Evolutionary conservation across 2,888 invertebrate genomes (phyloP).

Genomic region (Meiosimyza decipiens): DNA sequence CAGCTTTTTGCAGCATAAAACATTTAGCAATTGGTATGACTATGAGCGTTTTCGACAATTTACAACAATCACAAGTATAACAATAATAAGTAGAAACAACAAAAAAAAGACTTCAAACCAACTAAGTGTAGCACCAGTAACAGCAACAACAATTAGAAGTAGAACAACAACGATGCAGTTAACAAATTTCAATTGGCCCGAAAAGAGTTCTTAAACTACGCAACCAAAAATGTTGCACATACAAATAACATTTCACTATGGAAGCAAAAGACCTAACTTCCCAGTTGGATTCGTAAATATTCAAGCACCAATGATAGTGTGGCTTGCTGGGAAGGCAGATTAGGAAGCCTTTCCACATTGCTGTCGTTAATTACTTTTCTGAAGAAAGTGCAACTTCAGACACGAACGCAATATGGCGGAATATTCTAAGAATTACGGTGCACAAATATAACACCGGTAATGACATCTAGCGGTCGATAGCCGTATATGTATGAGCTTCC

Average conservation of each 20-base stretch:
- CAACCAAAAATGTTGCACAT: constrained; percentile 16
- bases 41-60: background rate
- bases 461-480: too few species aligned
- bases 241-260: too few species aligned
- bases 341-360: too few species aligned
- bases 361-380: too few species aligned
- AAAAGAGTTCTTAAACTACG: constrained; percentile 25
- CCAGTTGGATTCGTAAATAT: too few species aligned
- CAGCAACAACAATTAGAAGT: background rate
- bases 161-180: constrained; percentile 11
- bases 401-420: too few species aligned
- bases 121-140: background rate
- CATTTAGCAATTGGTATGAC: background rate
- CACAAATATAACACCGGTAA: too few species aligned
- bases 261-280: background rate
- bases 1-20: background rate
- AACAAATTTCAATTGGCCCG: constrained; percentile 26
- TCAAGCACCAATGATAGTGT: too few species aligned
- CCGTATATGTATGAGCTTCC: too few species aligned
- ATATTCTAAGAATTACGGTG: too few species aligned
- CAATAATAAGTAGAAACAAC: background rate
- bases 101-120: background rate
- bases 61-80: background rate
- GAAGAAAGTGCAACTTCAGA: too few species aligned
- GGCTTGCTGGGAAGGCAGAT: too few species aligned